Percentiles rank a stretch among this genome's conserved stretches.
Conservation (phyloP, 2,113 vertebrate genomes). For the Balaeniceps rex region DNA sequence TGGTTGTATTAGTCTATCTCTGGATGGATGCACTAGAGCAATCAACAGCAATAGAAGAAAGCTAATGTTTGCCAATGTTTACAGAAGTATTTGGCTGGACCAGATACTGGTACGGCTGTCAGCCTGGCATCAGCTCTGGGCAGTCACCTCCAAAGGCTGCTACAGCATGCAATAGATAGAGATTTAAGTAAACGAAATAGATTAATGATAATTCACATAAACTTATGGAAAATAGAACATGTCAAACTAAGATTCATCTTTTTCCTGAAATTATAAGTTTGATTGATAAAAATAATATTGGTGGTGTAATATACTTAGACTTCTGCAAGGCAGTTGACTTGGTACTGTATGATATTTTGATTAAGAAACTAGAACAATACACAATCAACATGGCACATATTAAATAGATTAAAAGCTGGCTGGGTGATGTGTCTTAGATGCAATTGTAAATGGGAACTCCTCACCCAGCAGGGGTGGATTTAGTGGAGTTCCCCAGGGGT, state of each 20-base stretch:
- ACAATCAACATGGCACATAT: not conserved
- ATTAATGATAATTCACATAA: not conserved
- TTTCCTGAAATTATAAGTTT: not conserved
- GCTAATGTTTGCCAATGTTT: not conserved
- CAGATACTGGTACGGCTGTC: not conserved
- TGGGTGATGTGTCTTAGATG: constrained; percentile 16
- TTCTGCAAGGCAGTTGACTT: not conserved
- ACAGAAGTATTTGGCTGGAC: not conserved
- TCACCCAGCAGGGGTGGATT: not conserved
- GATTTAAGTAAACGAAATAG: not conserved
- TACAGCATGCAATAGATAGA: too few species aligned
- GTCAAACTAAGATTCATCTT: not conserved
- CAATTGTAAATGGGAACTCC: constrained; percentile 4
- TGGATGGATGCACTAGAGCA: not conserved
- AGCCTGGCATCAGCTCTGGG: not conserved
- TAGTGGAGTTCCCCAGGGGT: not conserved
- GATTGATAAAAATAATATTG: not conserved
- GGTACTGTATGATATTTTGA: not conserved
- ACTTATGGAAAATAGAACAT: not conserved
- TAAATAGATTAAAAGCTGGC: constrained; percentile 18
- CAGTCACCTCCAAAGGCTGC: not conserved
- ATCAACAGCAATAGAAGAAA: not conserved
- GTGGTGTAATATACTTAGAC: not conserved
- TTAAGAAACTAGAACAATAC: constrained; percentile 23
- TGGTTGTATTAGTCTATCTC: not conserved